These are phyloP conservation scores for Rhinogobius similis DNA, from an alignment of 2,113 vertebrate genomes.

Conservation along the genomic window DNA sequence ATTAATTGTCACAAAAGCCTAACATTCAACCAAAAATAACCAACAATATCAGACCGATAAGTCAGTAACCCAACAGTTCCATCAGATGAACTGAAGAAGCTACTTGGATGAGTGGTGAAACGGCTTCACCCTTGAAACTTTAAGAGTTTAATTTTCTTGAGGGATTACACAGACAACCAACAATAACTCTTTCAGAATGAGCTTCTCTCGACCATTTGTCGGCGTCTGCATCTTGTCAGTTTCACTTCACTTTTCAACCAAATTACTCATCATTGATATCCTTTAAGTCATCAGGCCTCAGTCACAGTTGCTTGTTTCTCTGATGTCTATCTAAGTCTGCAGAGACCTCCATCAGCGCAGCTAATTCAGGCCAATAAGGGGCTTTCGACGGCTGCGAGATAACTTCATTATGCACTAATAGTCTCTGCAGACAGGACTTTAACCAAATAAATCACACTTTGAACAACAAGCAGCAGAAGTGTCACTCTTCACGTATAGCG, in stretches of 20 bases:
- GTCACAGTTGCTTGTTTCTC: slow-evolving; percentile 34
- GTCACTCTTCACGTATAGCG: not conserved
- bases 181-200: not conserved
- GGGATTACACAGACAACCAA: not conserved
- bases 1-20: too few species aligned
- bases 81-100: too few species aligned
- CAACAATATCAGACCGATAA: too few species aligned
- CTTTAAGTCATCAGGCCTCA: slow-evolving; percentile 36
- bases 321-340: slow-evolving; percentile 17
- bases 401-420: slow-evolving; percentile 43
- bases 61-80: too few species aligned
- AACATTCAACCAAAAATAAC: too few species aligned
- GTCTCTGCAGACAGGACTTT: slow-evolving; percentile 20
- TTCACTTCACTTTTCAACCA: not conserved
- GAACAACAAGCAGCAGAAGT: not conserved
- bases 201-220: not conserved
- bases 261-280: slow-evolving; percentile 29
- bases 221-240: not conserved
- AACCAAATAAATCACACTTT: slow-evolving; percentile 16
- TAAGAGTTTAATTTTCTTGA: too few species aligned
- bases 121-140: too few species aligned
- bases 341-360: slow-evolving; percentile 36
- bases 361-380: slow-evolving; percentile 49
- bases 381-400: slow-evolving; percentile 37
- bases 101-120: too few species aligned